phyloP scores from a whole-genome alignment of 1,140 invertebrate species.

The Coenobita brevimanus region DNA sequence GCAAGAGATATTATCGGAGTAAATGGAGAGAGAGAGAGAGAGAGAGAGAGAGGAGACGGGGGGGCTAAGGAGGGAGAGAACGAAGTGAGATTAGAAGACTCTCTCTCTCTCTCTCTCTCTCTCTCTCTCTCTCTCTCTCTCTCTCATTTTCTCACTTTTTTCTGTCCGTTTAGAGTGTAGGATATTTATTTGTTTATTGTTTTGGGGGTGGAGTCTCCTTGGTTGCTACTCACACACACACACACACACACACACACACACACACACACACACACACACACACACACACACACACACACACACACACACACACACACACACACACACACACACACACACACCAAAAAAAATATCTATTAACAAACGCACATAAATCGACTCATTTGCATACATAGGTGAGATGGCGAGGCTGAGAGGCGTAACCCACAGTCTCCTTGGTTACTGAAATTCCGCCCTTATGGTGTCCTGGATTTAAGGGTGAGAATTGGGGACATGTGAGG shows the following conservation, averaged over 20 bases:
- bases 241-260: conserved; percentile 30
- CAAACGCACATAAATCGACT: conserved; percentile 66
- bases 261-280: conserved; percentile 39
- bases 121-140: conserved; percentile 3
- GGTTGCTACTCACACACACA: not conserved
- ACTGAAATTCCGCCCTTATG: not conserved
- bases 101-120: not conserved
- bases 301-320: too few species aligned
- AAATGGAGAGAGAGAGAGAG: not conserved
- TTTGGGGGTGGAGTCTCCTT: too few species aligned
- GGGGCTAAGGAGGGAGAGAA: not conserved
- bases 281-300: conserved; percentile 5
- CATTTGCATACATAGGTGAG: conserved; percentile 65
- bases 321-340: not conserved
- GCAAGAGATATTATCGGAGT: conserved; percentile 29
- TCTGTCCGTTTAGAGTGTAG: too few species aligned
- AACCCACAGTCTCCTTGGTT: conserved; percentile 7
- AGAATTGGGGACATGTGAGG: not conserved
- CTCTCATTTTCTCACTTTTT: too few species aligned
- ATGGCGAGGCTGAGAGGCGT: conserved; percentile 43
- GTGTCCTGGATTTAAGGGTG: not conserved
- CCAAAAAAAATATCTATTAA: conserved; percentile 61
- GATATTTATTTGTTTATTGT: too few species aligned
- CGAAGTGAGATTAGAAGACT: too few species aligned
- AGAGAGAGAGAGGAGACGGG: not conserved